A percentile compares a stretch with the other conserved stretches of the same genome.
Evolutionary conservation across 2,113 vertebrate genomes (phyloP).

Genomic region (Onychostoma macrolepis): DNA sequence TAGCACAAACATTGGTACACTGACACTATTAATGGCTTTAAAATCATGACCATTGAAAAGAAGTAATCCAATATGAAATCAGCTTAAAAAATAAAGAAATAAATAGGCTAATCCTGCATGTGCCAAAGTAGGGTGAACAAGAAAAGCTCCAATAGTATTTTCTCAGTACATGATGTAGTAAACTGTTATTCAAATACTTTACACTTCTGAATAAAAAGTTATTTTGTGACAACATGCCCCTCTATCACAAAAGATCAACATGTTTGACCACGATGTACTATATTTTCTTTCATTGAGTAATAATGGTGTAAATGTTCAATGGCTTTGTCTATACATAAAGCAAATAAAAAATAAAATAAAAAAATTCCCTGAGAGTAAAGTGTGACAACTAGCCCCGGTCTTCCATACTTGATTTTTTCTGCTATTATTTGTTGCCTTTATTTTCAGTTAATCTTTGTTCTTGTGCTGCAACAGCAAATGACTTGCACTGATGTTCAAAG

Average conservation of each 20-base stretch:
- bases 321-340: not conserved
- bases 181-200: too few species aligned
- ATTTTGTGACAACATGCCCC: not conserved
- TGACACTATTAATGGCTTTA: not conserved
- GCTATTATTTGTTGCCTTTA: not conserved
- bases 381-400: not conserved
- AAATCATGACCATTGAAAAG: not conserved
- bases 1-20: not conserved
- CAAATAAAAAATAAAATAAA: not conserved
- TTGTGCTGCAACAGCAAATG: not conserved
- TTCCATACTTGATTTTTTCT: not conserved
- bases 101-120: not conserved
- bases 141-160: not conserved
- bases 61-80: not conserved
- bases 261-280: not conserved
- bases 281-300: not conserved
- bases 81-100: not conserved
- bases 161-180: not conserved
- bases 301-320: not conserved
- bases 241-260: not conserved
- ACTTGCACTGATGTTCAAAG: conserved; percentile 19
- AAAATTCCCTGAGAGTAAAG: not conserved
- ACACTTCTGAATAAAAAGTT: too few species aligned
- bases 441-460: not conserved
- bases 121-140: not conserved